Evolutionary conservation across 2,888 invertebrate species (phyloP).

Genomic region (Machimus atricapillus): DNA sequence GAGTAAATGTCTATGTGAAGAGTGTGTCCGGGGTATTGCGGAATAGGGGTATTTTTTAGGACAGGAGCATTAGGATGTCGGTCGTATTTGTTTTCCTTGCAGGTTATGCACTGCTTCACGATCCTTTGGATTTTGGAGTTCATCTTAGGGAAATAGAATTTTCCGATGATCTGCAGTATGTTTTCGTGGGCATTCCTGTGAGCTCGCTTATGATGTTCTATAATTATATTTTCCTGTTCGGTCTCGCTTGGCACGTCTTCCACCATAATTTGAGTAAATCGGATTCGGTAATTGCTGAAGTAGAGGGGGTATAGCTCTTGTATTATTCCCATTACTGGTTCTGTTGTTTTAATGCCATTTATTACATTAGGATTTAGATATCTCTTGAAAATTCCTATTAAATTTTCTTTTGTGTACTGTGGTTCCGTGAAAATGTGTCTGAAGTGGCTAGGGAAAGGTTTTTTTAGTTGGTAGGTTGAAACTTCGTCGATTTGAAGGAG

Average conservation of each 20-base stretch:
- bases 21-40: constrained; percentile 44
- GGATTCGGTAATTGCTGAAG: not conserved
- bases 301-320: not conserved
- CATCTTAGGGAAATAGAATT: constrained; percentile 17
- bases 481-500: not conserved
- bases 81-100: constrained; percentile 42
- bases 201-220: not conserved
- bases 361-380: not conserved
- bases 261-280: not conserved
- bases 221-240: not conserved
- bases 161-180: not conserved
- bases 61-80: constrained; percentile 43
- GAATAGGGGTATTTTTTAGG: constrained; percentile 44
- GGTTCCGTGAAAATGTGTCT: not conserved
- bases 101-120: not conserved
- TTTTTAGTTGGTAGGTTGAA: not conserved
- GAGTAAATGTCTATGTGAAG: constrained; percentile 47
- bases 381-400: not conserved
- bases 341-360: not conserved
- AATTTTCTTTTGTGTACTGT: not conserved
- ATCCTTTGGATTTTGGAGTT: not conserved
- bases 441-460: not conserved
- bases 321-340: not conserved
- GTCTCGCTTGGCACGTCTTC: not conserved
- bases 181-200: constrained; percentile 22